Evolutionary conservation across 1,140 invertebrate species (phyloP).

Genomic region (Zaprionus gabonicus): DNA sequence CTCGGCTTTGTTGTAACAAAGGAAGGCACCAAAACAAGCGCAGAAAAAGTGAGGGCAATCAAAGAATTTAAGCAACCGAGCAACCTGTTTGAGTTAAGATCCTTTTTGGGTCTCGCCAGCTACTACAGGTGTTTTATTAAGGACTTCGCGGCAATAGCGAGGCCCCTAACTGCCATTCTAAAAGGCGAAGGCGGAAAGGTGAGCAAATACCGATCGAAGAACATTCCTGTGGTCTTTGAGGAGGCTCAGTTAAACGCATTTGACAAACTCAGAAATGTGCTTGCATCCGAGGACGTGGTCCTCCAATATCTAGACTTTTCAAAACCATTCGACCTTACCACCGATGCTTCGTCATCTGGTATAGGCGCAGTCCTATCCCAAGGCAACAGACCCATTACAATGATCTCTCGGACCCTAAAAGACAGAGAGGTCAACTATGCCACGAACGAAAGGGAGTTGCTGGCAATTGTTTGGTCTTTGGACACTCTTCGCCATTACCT

Average conservation of each 20-base stretch:
- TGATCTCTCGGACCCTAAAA: too few relatives aligned
- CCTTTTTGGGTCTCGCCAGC: neutral
- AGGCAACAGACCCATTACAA: neutral
- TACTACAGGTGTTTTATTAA: neutral
- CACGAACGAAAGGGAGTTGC: neutral
- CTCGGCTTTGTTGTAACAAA: too few relatives aligned
- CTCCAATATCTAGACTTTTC: neutral
- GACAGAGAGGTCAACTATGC: too few relatives aligned
- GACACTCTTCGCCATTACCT: neutral
- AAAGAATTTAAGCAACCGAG: slow-evolving; percentile 12
- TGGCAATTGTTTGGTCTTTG: neutral
- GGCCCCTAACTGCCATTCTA: neutral
- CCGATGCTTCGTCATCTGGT: neutral
- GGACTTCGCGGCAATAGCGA: neutral
- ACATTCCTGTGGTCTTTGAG: neutral
- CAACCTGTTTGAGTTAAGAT: neutral
- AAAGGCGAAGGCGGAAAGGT: too few relatives aligned
- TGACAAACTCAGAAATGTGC: neutral
- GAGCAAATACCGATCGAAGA: too few relatives aligned
- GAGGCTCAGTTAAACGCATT: slow-evolving; percentile 1
- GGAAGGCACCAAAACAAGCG: slow-evolving; percentile 5
- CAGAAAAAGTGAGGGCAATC: slow-evolving; percentile 18
- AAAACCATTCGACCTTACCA: neutral
- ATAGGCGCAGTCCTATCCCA: neutral
- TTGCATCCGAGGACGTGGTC: neutral